A percentile compares a stretch with the other conserved stretches of the same genome.
Evolutionary conservation across 2,797 vertebrate species (phyloP).

Genomic region (Pelobates cultripes): DNA sequence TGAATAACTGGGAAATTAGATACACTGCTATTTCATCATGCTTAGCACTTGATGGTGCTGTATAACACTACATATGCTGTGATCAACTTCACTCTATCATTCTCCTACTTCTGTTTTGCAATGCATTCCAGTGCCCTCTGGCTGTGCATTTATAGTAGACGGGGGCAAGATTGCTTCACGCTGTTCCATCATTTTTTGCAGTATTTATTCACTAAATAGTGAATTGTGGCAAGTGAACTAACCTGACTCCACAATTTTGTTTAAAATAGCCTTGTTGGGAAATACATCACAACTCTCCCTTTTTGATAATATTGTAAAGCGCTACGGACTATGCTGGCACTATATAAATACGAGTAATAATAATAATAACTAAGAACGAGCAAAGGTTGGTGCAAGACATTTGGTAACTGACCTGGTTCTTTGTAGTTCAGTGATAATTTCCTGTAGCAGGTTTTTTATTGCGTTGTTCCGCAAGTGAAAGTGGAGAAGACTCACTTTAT

Average conservation of each 20-base stretch:
- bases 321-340: too few species aligned
- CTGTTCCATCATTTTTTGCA: too few species aligned
- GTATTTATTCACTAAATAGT: too few species aligned
- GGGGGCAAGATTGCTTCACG: slow-evolving; percentile 18
- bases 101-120: not conserved
- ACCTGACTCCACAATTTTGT: too few species aligned
- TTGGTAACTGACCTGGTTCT: slow-evolving; percentile 65
- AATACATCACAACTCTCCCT: too few species aligned
- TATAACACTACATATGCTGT: slow-evolving; percentile 1
- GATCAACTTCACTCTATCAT: not conserved
- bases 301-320: too few species aligned
- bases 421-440: slow-evolving; percentile 69
- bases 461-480: slow-evolving; percentile 60
- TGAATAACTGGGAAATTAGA: slow-evolving; percentile 11
- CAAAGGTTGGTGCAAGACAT: slow-evolving; percentile 40
- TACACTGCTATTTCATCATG: not conserved
- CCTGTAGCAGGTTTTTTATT: slow-evolving; percentile 64
- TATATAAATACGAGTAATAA: too few species aligned
- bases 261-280: too few species aligned
- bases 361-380: not conserved
- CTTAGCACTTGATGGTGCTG: slow-evolving; percentile 26
- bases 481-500: slow-evolving; percentile 45
- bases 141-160: not conserved
- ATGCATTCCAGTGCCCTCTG: not conserved
- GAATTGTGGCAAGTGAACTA: too few species aligned